Percentiles rank a stretch among this genome's conserved stretches.
phyloP scores from a whole-genome alignment of 2,888 invertebrate genomes.

The Gnatocerus cornutus region DNA sequence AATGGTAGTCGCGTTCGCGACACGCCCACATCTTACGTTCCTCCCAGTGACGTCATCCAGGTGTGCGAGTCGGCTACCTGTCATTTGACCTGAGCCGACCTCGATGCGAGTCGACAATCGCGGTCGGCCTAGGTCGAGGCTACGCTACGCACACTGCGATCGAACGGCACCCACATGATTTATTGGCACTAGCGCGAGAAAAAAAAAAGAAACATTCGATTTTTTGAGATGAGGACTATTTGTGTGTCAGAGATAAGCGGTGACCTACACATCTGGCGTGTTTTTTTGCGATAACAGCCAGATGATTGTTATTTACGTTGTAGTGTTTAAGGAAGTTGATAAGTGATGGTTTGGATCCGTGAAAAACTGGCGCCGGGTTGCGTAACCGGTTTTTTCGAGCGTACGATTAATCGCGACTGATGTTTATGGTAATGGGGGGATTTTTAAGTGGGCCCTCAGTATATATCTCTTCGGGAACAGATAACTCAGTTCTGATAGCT shows the following conservation, averaged over 20 bases:
- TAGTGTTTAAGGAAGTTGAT: conserved; percentile 23
- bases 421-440: too few species aligned
- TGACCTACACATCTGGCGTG: conserved; percentile 11
- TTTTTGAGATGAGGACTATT: too few species aligned
- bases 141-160: conserved; percentile 22
- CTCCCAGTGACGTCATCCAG: conserved; percentile 64
- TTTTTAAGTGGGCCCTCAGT: too few species aligned
- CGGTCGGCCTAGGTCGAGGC: conserved; percentile 38
- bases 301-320: conserved; percentile 8
- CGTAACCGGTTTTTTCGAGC: too few species aligned
- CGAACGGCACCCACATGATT: conserved; percentile 7
- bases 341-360: neutral
- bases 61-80: conserved; percentile 60
- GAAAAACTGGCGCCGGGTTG: too few species aligned
- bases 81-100: conserved; percentile 42
- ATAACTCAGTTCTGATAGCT: too few species aligned
- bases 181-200: conserved; percentile 3
- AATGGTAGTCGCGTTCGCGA: conserved; percentile 58
- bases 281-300: conserved; percentile 10
- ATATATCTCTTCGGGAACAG: too few species aligned
- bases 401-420: too few species aligned
- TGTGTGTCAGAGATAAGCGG: conserved; percentile 15
- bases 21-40: conserved; percentile 62
- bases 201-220: too few species aligned
- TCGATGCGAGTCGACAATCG: conserved; percentile 17